phyloP scores from a whole-genome alignment of 2,113 vertebrate species.

The zebrafish (Danio rerio) region GRCz12tu NC_133180.1:15542001-15542500 shows the following conservation, averaged over 20 bases:
- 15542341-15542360: slow-evolving; percentile 14
- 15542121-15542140: neutral
- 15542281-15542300: slow-evolving; percentile 18
- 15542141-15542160: neutral
- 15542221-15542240: slow-evolving; percentile 11
- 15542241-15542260: slow-evolving; percentile 7
- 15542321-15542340: slow-evolving; percentile 23
- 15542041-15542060: slow-evolving; percentile 12
- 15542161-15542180: neutral
- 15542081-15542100: neutral
- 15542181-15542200: slow-evolving; percentile 1
- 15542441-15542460: neutral
- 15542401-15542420: neutral
- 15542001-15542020: neutral
- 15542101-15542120: neutral
- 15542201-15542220: neutral
- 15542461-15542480: neutral
- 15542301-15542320: slow-evolving; percentile 27
- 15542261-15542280: slow-evolving; percentile 15
- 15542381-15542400: neutral
- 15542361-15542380: neutral
- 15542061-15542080: neutral
- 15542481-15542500: neutral
- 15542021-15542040: neutral
- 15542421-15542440: neutral